Base-by-base conservation (phyloP, 1,140 invertebrate genomes). In the Zaprionus capensis region DNA sequence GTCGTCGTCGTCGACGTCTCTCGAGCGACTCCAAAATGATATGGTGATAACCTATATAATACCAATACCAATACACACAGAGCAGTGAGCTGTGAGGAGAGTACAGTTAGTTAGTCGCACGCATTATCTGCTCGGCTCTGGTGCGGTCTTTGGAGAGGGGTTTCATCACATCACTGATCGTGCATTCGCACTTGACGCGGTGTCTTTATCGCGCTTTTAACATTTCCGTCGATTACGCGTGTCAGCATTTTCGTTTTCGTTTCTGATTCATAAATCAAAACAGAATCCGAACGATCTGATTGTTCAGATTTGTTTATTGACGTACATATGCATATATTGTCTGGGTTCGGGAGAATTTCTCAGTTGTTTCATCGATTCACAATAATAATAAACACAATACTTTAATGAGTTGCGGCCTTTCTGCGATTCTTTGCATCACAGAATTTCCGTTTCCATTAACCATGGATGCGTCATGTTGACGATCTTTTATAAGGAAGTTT, bases 31-130 rank as follows among this genome's bases (percentile, higher is more conserved):
- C 55, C 34, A 69, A 76, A 83, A 75, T 78, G 80, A 82, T 87
- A 88, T 72, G 46, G 75, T 81, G 84, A 87, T 87, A 87, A 87
- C 84, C 84, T 87, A 87, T 76, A 81, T 87, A 68, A 66, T 77
- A 82, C 36, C 38, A 53, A 22, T 22, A 51, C 53, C 38, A 53
- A 20, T 22, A 51, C 53, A 70, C 70, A 49, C 46, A 55, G n/a
- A 22, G 31, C 26, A 12, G 15, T 28, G 53, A 15, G 24, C n/a
- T 12, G 38, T 15, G 38, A n/a, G 15, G 38, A 34, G 46, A 57
- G 38, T 26, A 74, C 70, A 77, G 73, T 77, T 69, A 78, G 78
- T 88, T 87, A 88, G 83, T 83, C 63, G 70, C 65, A 58, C 56
- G 71, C 78, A 78, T 76, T 85, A 80, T 82, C 82, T 77, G 44